phyloP scores from a whole-genome alignment of 37 sponge, comb jelly and placozoan genomes.

The Halisarca cf. caerulea region DNA sequence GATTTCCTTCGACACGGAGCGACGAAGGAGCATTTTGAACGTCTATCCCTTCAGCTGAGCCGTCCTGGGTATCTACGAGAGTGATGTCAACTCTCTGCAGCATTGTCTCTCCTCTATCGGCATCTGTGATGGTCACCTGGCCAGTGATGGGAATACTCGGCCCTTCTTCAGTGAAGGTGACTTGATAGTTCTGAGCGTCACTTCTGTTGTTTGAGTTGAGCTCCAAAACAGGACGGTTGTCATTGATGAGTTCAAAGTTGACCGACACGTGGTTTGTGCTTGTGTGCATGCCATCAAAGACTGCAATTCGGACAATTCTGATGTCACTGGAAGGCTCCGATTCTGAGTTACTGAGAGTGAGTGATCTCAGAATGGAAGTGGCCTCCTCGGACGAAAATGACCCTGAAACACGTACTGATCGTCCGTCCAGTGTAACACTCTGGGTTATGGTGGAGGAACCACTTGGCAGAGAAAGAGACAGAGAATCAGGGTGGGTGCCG shows the following conservation, averaged over 20 bases:
- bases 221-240: constrained; percentile 53
- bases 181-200: not conserved
- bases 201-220: not conserved
- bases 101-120: constrained; percentile 35
- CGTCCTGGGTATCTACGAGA: constrained; percentile 34
- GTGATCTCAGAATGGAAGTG: constrained; percentile 26
- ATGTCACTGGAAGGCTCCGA: not conserved
- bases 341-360: constrained; percentile 10
- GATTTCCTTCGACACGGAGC: not conserved
- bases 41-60: constrained; percentile 19
- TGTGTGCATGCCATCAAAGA: constrained; percentile 7
- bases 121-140: constrained; percentile 29
- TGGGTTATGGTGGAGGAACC: not conserved
- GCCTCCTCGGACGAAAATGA: constrained; percentile 15
- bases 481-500: constrained; percentile 28
- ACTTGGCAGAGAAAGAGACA: constrained; percentile 24
- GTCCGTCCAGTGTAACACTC: constrained; percentile 17
- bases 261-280: constrained; percentile 24
- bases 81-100: constrained; percentile 23
- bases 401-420: constrained; percentile 36
- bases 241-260: constrained; percentile 56
- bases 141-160: constrained; percentile 26
- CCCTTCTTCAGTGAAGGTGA: constrained; percentile 31
- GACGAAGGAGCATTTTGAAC: not conserved
- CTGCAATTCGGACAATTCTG: constrained; percentile 12